Percentiles rank a stretch among this genome's conserved stretches.
These are phyloP conservation scores for Sinosuthora webbiana DNA, from an alignment of 2,113 vertebrate species.

Conservation along the genomic window DNA sequence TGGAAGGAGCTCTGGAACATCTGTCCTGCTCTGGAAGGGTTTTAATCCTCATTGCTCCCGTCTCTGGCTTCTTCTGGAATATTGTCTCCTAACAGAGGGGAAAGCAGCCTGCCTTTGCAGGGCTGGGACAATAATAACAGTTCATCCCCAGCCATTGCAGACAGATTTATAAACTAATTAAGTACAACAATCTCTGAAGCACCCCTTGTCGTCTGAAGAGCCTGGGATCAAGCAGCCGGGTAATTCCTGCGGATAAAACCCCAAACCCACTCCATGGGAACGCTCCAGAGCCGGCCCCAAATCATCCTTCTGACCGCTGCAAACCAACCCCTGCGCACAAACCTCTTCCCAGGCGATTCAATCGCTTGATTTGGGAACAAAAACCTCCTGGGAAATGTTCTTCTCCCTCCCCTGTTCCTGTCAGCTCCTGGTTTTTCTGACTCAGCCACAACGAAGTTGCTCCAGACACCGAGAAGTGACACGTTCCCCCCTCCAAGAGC, in stretches of 20 bases:
- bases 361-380: not conserved
- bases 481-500: not conserved
- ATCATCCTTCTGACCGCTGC: not conserved
- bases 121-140: not conserved
- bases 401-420: not conserved
- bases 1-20: not conserved
- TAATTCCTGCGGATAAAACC: not conserved
- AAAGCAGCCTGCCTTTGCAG: not conserved
- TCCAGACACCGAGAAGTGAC: not conserved
- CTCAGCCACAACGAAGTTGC: not conserved
- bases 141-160: not conserved
- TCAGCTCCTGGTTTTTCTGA: not conserved
- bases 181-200: not conserved
- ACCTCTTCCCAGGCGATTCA: not conserved
- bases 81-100: not conserved
- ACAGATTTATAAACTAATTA: slow-evolving; percentile 37
- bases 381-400: not conserved
- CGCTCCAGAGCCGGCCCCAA: not conserved
- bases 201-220: not conserved
- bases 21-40: not conserved
- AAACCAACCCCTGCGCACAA: not conserved
- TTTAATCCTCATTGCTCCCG: not conserved
- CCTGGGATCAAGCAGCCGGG: not conserved
- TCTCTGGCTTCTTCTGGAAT: not conserved
- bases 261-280: not conserved